Evolutionary conservation across 2,113 vertebrate genomes (phyloP).

Genomic region (Cathartes aura): DNA sequence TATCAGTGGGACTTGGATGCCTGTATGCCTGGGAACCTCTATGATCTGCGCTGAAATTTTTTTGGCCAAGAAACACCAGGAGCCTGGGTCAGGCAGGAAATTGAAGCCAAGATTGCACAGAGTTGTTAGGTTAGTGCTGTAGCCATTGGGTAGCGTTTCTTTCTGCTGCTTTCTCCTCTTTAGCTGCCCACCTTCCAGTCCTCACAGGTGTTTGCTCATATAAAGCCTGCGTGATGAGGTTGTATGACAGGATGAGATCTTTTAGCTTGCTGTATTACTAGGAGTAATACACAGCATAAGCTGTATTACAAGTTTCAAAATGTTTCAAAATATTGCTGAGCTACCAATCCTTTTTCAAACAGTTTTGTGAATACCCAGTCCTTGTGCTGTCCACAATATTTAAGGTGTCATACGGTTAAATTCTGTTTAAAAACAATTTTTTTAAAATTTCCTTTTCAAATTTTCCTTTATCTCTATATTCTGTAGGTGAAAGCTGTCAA

Average conservation of each 20-base stretch:
- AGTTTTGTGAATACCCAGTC: not conserved
- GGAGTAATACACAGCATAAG: not conserved
- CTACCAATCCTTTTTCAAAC: not conserved
- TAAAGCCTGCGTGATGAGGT: not conserved
- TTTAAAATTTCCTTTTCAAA: not conserved
- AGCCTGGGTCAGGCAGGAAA: not conserved
- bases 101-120: not conserved
- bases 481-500: not conserved
- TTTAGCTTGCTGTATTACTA: not conserved
- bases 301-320: not conserved
- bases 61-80: not conserved
- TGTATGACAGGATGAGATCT: not conserved
- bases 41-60: not conserved
- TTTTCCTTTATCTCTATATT: not conserved
- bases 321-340: not conserved
- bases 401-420: not conserved
- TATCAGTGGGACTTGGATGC: not conserved
- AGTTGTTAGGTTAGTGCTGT: not conserved
- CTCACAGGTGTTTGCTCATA: not conserved
- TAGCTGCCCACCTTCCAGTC: not conserved
- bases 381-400: not conserved
- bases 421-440: not conserved
- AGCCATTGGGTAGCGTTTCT: fast-evolving
- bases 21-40: not conserved
- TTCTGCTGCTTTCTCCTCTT: not conserved